A percentile compares a stretch with the other conserved stretches of the same genome.
phyloP scores from a whole-genome alignment of 2,797 vertebrate genomes.

The Bradypus variegatus region DNA sequence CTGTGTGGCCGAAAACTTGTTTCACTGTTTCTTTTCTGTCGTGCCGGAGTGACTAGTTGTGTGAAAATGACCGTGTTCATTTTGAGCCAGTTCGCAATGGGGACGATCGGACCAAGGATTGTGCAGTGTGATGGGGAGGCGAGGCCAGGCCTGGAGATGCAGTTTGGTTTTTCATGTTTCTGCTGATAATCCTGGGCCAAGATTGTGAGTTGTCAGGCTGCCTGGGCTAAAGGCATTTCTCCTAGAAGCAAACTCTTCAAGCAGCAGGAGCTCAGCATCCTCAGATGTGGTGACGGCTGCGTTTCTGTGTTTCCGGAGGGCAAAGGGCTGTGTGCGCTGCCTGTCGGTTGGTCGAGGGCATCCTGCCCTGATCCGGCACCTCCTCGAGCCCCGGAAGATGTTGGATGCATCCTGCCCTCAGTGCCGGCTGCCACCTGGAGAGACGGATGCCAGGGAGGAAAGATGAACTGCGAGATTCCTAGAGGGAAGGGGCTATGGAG shows the following conservation, averaged over 20 bases:
- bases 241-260: constrained; percentile 50
- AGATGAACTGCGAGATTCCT: no score
- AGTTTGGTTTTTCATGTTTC: constrained; percentile 40
- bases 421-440: no score
- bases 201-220: constrained; percentile 50
- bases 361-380: no score
- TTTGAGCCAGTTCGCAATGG: constrained; percentile 31
- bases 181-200: constrained; percentile 59
- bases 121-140: constrained; percentile 44
- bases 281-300: neutral
- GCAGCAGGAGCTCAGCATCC: neutral
- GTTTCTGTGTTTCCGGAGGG: neutral
- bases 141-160: constrained; percentile 46
- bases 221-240: constrained; percentile 47
- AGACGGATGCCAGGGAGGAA: no score
- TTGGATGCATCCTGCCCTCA: no score
- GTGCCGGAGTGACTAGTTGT: neutral
- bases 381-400: no score
- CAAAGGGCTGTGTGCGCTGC: neutral
- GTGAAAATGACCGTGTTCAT: neutral
- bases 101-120: neutral
- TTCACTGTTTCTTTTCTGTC: neutral
- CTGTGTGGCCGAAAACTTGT: neutral
- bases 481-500: no score
- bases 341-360: neutral